Percentiles rank a stretch among this genome's conserved stretches.
Evolutionary conservation across 2,113 vertebrate species (phyloP).

Genomic region (Muntiacus reevesi): DNA sequence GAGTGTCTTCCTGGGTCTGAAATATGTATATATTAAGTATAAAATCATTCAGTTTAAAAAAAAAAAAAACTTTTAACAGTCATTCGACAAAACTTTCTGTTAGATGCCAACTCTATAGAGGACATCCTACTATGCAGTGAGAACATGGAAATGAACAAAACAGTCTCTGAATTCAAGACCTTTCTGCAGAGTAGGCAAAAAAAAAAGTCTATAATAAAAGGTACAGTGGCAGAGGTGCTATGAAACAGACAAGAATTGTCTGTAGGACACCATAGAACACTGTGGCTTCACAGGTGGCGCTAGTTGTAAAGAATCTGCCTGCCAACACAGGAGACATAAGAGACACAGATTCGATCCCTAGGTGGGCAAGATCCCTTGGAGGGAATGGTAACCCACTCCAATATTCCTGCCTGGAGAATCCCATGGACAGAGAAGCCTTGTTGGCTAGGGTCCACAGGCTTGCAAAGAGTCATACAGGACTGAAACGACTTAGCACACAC

Average conservation of each 20-base stretch:
- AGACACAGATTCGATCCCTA: not conserved
- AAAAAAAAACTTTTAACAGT: not conserved
- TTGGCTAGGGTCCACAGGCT: not conserved
- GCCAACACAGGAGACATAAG: not conserved
- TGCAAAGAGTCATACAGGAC: not conserved
- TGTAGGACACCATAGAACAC: not conserved
- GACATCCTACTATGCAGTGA: not conserved
- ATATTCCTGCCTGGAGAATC: not conserved
- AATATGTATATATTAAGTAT: not conserved
- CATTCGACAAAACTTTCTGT: slow-evolving; percentile 8
- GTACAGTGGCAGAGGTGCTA: not conserved
- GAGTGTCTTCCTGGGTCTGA: not conserved
- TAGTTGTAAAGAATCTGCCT: not conserved
- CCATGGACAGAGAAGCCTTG: not conserved
- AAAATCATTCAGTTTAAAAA: not conserved
- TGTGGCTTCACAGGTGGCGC: not conserved
- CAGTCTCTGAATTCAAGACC: not conserved
- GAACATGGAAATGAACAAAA: slow-evolving; percentile 16
- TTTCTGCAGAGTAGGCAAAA: not conserved
- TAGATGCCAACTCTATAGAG: not conserved
- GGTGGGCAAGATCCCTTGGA: not conserved
- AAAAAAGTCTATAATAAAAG: slow-evolving; percentile 14
- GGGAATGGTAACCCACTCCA: not conserved
- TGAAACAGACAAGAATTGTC: not conserved
- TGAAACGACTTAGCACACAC: not conserved